phyloP scores from a whole-genome alignment of 2,113 vertebrate species.

The Clinocottus analis region DNA sequence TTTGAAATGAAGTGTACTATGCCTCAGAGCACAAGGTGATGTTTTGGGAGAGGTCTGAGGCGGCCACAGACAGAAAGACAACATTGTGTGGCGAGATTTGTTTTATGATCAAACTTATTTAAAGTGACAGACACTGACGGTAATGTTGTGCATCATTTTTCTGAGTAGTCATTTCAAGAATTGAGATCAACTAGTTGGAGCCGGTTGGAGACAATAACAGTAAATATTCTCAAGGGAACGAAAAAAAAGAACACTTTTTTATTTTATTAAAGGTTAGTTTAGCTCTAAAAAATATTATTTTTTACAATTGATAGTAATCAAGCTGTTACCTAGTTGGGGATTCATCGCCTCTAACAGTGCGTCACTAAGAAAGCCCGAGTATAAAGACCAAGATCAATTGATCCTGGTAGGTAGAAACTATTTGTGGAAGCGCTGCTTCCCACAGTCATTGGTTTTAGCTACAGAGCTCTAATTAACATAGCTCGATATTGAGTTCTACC shows the following conservation, averaged over 20 bases:
- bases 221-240: not conserved
- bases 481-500: slow-evolving; percentile 76
- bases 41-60: not conserved
- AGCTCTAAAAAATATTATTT: not conserved
- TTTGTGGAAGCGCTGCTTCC: slow-evolving; percentile 80
- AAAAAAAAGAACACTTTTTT: not conserved
- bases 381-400: slow-evolving; percentile 60
- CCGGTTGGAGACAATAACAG: not conserved
- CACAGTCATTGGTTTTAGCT: slow-evolving; percentile 73
- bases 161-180: not conserved
- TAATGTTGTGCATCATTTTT: not conserved
- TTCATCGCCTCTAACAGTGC: slow-evolving; percentile 35
- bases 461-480: slow-evolving; percentile 80
- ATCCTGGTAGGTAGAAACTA: slow-evolving; percentile 62
- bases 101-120: no score
- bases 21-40: not conserved
- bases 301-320: slow-evolving; percentile 15
- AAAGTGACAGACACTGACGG: no score
- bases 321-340: slow-evolving; percentile 28
- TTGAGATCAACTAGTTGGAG: not conserved
- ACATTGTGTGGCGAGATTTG: no score
- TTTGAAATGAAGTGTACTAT: not conserved
- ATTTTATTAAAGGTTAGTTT: not conserved
- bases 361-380: slow-evolving; percentile 21
- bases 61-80: no score